phyloP scores from a whole-genome alignment of 1,140 invertebrate species.

The Sarcophaga bullata region DNA sequence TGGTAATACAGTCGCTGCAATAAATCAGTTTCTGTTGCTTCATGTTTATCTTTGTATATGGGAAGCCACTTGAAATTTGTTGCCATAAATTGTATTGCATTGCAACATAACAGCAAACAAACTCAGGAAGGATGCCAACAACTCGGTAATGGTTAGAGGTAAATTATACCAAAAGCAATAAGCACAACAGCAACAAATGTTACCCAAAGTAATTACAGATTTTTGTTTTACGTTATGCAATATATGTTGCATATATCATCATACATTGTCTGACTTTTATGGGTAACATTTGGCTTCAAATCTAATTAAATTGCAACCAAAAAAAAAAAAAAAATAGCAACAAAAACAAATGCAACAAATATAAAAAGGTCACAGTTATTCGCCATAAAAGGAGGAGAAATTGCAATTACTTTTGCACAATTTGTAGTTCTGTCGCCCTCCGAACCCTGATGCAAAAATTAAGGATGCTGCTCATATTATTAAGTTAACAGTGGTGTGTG shows the following conservation, averaged over 20 bases:
- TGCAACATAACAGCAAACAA: not conserved
- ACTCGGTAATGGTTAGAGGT: not conserved
- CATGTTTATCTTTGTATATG: not conserved
- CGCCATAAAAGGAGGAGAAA: not conserved
- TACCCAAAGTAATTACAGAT: not conserved
- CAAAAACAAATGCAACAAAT: too few relatives aligned
- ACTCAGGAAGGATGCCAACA: conserved; percentile 11
- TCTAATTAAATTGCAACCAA: conserved; percentile 2
- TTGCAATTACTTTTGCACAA: not conserved
- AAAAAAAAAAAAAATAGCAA: too few relatives aligned
- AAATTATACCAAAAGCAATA: not conserved
- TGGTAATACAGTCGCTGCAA: too few relatives aligned
- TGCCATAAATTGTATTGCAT: not conserved
- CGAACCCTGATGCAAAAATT: too few relatives aligned
- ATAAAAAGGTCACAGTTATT: too few relatives aligned
- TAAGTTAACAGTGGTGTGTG: too few relatives aligned
- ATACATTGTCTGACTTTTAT: not conserved
- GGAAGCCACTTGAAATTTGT: conserved; percentile 11
- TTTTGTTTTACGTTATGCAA: not conserved
- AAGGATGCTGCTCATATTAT: too few relatives aligned
- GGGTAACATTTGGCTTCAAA: not conserved
- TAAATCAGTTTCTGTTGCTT: too few relatives aligned
- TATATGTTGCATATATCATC: not conserved
- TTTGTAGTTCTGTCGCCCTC: not conserved
- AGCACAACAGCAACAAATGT: not conserved